Evolutionary conservation across 2,113 vertebrate species (phyloP), one percentile per base, ranked within the genome.

Genomic region (Cercopithecus mona): DNA sequence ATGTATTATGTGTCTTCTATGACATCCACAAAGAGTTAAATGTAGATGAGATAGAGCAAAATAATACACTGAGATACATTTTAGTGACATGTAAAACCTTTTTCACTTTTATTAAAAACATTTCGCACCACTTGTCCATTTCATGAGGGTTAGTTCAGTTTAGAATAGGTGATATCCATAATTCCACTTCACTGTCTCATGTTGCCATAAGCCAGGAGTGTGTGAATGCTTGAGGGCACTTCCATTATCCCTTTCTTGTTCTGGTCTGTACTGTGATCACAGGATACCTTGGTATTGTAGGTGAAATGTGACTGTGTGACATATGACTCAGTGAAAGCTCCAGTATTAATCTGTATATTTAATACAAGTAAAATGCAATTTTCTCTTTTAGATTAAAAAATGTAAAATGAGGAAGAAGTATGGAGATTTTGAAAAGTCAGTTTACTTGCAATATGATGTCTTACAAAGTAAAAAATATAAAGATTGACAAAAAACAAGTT

Each of bases 401-500:
- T 86, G 38, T 66, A 80, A 94, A 92, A 93, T 73, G 40, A 61
- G 25, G 64, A 70, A 87, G 50, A 76, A 78, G n/a, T 64, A 82
- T 72, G 30, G 70, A 73, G 35, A 79, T 20, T 94, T 87, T 90
- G 75, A 96, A 94, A 94, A 66, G 73, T 93, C 50, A 68, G 9
- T 82, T 73, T 94, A 57, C 22, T 93, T 93, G 52, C n/a, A 87
- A 72, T 80, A 35, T 79, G 25, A 82, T 8, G 6, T 91, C 61
- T 92, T 88, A 61, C n/a, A 79, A 94, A 92, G n/a, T 57, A 91
- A 55, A 80, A 45, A 94, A 85, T 91, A 88, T 72, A 83, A 93
- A 93, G 40, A 81, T 57, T 78, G 43, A 66, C 35, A 83, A 76
- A 92, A 95, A 90, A 8, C 52, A 55, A 80, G 20, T 22, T 79